Percentiles rank a stretch among this genome's conserved stretches.
Evolutionary conservation across 2,888 invertebrate genomes (phyloP).

Genomic region (Thymelicus sylvestris): DNA sequence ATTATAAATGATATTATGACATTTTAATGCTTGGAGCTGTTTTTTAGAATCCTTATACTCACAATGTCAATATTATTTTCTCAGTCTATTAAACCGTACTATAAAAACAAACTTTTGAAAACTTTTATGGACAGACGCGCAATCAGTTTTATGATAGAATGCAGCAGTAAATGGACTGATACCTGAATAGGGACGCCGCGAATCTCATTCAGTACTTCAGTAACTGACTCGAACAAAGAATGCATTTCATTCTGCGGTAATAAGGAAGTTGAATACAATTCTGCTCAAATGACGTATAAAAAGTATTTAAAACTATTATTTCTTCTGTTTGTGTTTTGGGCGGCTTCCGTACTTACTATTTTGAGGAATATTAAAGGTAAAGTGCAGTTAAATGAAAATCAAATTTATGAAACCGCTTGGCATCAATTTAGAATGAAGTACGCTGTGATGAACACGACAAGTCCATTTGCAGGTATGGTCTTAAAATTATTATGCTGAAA

Average conservation of each 20-base stretch:
- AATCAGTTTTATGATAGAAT: neutral
- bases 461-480: slow-evolving; percentile 37
- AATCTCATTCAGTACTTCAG: slow-evolving; percentile 21
- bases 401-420: slow-evolving; percentile 48
- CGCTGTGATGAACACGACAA: slow-evolving; percentile 37
- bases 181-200: slow-evolving; percentile 22
- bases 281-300: slow-evolving; percentile 41
- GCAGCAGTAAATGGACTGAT: slow-evolving; percentile 6
- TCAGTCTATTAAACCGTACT: neutral
- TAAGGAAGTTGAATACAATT: slow-evolving; percentile 15
- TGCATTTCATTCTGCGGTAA: slow-evolving; percentile 16
- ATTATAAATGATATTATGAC: no score
- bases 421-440: slow-evolving; percentile 45
- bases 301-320: slow-evolving; percentile 48
- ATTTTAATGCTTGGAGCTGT: no score
- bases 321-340: slow-evolving; percentile 54
- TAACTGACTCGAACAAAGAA: slow-evolving; percentile 21
- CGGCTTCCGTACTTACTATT: slow-evolving; percentile 54
- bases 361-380: slow-evolving; percentile 47
- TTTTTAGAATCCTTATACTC: no score
- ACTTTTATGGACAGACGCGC: neutral
- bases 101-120: neutral
- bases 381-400: slow-evolving; percentile 18
- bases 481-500: no score
- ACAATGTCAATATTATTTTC: no score